Evolutionary conservation across 2,888 invertebrate species (phyloP).

Genomic region (Eupithecia abbreviata): DNA sequence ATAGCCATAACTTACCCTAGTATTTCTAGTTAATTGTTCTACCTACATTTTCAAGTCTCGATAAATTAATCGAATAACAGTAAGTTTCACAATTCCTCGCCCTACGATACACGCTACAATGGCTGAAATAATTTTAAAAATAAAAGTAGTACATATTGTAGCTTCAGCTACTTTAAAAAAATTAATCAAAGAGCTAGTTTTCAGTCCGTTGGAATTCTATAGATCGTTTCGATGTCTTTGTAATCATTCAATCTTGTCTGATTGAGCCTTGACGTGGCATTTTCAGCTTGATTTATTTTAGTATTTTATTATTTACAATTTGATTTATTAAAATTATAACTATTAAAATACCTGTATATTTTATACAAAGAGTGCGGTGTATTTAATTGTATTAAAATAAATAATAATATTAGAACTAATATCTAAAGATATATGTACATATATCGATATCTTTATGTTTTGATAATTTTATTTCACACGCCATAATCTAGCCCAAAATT

Average conservation of each 20-base stretch:
- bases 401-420: not conserved
- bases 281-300: too few species aligned
- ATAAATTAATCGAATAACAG: not conserved
- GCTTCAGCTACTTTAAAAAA: not conserved
- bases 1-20: too few species aligned
- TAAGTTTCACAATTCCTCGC: not conserved
- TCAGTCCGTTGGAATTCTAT: constrained; percentile 12
- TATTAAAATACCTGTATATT: not conserved
- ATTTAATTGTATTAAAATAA: not conserved
- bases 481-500: not conserved
- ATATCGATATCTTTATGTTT: too few species aligned
- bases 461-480: not conserved
- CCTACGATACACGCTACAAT: not conserved
- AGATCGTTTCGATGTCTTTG: constrained; percentile 18
- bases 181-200: constrained; percentile 11
- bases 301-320: not conserved
- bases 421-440: too few species aligned
- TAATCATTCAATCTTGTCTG: constrained; percentile 8
- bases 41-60: not conserved
- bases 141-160: not conserved
- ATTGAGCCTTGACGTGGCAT: not conserved
- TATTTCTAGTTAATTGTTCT: too few species aligned
- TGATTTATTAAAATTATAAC: not conserved
- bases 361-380: not conserved
- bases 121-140: not conserved